Evolutionary conservation across 2,888 invertebrate species (phyloP).

Genomic region (Volucella bombylans): DNA sequence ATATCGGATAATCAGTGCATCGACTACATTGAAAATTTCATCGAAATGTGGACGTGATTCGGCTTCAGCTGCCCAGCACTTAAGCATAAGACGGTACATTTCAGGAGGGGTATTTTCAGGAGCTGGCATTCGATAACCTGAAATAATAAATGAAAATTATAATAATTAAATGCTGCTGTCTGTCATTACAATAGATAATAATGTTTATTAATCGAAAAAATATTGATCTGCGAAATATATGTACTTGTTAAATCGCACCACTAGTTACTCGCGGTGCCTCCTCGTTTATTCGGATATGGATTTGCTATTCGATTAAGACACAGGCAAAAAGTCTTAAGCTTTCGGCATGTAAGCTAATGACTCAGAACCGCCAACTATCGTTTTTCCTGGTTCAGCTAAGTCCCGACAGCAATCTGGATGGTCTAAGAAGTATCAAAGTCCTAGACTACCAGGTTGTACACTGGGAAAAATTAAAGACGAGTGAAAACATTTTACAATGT

Average conservation of each 20-base stretch:
- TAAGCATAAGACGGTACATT: constrained; percentile 94
- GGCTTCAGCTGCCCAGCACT: constrained; percentile 97
- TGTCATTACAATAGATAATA: neutral
- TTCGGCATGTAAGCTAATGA: no score
- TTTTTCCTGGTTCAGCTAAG: no score
- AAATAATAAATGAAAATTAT: constrained; percentile 12
- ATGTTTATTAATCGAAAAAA: neutral
- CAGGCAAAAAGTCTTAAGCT: no score
- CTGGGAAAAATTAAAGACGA: no score
- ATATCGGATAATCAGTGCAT: constrained; percentile 84
- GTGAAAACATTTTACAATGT: no score
- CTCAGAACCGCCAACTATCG: no score
- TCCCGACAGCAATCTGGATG: no score
- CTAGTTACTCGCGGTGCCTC: no score
- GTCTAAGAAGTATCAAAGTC: no score
- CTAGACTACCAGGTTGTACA: no score
- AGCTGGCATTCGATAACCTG: constrained; percentile 96
- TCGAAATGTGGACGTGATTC: constrained; percentile 96
- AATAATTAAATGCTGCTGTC: neutral
- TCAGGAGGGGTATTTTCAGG: constrained; percentile 94
- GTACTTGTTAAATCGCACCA: neutral
- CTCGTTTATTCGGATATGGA: no score
- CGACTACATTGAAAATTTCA: constrained; percentile 91
- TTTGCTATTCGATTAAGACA: no score
- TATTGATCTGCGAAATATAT: neutral